Conservation (phyloP, 1,140 invertebrate species). For the Zaprionus ghesquierei region DNA sequence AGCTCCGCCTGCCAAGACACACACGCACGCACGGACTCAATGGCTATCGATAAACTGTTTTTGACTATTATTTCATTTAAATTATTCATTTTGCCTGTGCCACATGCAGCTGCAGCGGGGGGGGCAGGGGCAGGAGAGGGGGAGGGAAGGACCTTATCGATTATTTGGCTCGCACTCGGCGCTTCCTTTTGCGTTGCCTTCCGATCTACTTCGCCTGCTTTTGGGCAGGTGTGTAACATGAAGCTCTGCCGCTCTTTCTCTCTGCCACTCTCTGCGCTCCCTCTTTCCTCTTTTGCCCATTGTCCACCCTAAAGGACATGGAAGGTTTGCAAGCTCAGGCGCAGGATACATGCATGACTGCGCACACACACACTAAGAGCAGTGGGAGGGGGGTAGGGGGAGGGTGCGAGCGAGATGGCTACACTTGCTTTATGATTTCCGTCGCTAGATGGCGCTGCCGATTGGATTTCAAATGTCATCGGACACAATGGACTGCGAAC, state of each 20-base stretch:
- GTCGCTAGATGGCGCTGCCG: conserved; percentile 51
- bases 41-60: background rate
- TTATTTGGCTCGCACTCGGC: background rate
- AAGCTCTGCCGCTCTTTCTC: conserved; percentile 35
- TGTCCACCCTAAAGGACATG: conserved; percentile 23
- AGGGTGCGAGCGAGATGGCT: conserved; percentile 4
- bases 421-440: conserved; percentile 48
- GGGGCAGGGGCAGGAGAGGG: background rate
- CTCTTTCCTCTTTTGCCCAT: background rate
- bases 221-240: conserved; percentile 57
- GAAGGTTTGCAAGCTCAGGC: background rate
- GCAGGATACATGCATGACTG: conserved; percentile 62
- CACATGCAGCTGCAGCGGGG: too few relatives aligned
- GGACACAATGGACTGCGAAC: conserved; percentile 14
- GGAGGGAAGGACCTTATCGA: background rate
- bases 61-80: background rate
- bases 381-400: background rate
- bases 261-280: background rate
- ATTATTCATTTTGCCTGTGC: background rate
- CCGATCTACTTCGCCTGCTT: conserved; percentile 1
- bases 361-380: conserved; percentile 25
- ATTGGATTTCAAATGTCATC: conserved; percentile 33
- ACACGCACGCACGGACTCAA: background rate
- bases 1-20: background rate
- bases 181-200: background rate